Evolutionary conservation across 1,140 invertebrate genomes (phyloP).

Genomic region (Cotesia glomerata): DNA sequence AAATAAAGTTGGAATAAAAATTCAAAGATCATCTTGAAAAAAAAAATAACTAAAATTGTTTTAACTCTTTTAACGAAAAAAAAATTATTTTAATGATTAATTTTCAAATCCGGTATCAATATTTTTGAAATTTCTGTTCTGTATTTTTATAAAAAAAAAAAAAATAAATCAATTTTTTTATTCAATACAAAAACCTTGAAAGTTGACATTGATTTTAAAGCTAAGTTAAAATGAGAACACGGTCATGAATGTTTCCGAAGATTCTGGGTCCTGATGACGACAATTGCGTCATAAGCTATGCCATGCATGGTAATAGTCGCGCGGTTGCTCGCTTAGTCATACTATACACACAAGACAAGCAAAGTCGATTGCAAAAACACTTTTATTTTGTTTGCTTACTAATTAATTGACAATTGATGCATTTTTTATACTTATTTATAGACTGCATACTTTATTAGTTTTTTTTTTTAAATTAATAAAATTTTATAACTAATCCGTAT

Average conservation of each 20-base stretch:
- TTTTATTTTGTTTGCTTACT: neutral
- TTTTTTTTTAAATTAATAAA: neutral
- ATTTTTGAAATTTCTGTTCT: too few relatives aligned
- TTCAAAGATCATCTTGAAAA: too few relatives aligned
- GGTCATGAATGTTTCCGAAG: conserved; percentile 2
- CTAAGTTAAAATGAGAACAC: neutral
- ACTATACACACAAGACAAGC: conserved; percentile 30
- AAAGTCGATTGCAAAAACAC: conserved; percentile 1
- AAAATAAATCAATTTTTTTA: neutral
- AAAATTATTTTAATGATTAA: too few relatives aligned
- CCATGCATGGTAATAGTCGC: conserved; percentile 54
- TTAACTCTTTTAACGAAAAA: too few relatives aligned
- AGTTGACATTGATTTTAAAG: conserved; percentile 4
- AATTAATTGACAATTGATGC: conserved; percentile 4
- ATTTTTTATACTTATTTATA: neutral
- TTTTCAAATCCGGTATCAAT: too few relatives aligned
- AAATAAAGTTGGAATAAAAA: too few relatives aligned
- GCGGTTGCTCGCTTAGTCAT: conserved; percentile 48
- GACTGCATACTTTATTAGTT: neutral
- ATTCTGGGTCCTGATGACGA: conserved; percentile 24
- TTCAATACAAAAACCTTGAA: neutral
- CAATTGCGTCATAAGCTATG: conserved; percentile 52
- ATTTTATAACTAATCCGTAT: neutral
- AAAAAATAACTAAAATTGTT: too few relatives aligned
- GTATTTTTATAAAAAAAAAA: neutral